These are phyloP conservation scores for Falco columbarius DNA, from an alignment of 2,797 vertebrate genomes.

Conservation along the genomic window DNA sequence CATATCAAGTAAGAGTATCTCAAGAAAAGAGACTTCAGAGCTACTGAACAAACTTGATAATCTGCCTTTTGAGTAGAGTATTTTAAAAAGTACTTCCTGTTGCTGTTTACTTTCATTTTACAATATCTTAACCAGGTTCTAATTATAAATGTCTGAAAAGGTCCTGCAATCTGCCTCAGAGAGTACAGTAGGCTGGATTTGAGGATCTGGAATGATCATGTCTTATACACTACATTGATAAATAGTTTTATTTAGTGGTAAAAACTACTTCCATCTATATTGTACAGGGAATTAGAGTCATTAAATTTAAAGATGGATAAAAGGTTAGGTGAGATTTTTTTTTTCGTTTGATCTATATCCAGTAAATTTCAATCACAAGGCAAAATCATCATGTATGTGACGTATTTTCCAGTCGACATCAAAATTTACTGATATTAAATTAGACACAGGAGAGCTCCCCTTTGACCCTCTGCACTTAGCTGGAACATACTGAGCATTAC, in stretches of 20 bases:
- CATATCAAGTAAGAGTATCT: not conserved
- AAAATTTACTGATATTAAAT: constrained; percentile 12
- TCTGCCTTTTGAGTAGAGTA: not conserved
- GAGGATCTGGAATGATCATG: not conserved
- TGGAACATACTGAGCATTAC: not conserved
- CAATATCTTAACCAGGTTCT: not conserved
- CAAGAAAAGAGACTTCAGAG: not conserved
- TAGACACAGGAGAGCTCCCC: not conserved
- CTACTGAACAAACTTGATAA: not conserved
- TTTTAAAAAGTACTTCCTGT: not conserved
- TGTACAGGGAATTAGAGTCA: not conserved
- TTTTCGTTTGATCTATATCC: not conserved
- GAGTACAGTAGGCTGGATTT: not conserved
- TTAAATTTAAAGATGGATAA: not conserved
- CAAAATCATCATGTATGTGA: not conserved
- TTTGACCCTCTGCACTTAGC: not conserved
- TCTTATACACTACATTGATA: not conserved
- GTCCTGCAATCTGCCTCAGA: not conserved
- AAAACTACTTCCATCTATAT: not conserved
- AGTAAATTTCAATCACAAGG: constrained; percentile 6
- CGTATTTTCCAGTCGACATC: not conserved
- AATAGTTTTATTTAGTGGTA: not conserved
- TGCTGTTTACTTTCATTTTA: not conserved
- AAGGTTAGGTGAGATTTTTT: not conserved
- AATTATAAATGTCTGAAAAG: not conserved